These are phyloP conservation scores for Crocodylus rhombifer DNA, from an alignment of 2,797 vertebrate species.

Conservation along the genomic window DNA sequence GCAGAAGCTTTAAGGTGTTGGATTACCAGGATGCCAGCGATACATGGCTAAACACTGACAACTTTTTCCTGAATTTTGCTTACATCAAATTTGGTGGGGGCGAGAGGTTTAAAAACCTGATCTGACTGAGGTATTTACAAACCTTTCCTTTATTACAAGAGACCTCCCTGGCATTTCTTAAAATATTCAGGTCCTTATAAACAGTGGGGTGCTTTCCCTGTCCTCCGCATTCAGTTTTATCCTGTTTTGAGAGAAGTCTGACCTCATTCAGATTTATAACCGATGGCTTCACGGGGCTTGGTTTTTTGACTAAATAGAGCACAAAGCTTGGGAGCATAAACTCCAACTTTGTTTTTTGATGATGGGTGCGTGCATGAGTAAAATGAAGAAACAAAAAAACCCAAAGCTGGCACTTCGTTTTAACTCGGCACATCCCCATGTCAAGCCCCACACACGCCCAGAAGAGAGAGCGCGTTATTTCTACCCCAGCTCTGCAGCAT, in stretches of 20 bases:
- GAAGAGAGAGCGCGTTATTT: too few relatives aligned
- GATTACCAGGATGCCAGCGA: background rate
- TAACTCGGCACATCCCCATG: too few relatives aligned
- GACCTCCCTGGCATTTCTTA: background rate
- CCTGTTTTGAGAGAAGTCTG: background rate
- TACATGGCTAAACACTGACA: background rate
- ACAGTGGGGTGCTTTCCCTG: background rate
- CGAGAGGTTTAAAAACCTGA: background rate
- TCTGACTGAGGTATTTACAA: background rate
- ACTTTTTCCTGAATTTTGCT: slow-evolving; percentile 12
- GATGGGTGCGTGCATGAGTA: too few relatives aligned
- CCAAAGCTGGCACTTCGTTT: too few relatives aligned
- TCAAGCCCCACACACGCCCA: too few relatives aligned
- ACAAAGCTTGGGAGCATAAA: background rate
- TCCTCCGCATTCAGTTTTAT: background rate
- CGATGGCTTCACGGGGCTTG: background rate
- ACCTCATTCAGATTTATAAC: background rate
- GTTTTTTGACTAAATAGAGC: background rate
- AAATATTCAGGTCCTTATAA: background rate
- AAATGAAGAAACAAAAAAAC: too few relatives aligned
- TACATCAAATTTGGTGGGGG: background rate
- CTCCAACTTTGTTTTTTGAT: background rate
- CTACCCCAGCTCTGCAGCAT: too few relatives aligned
- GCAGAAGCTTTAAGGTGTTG: slow-evolving; percentile 1
- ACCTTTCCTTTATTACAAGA: background rate